A percentile compares a stretch with the other conserved stretches of the same genome.
Evolutionary conservation across 2,113 vertebrate species (phyloP).

Genomic region (Trogon melanurus): DNA sequence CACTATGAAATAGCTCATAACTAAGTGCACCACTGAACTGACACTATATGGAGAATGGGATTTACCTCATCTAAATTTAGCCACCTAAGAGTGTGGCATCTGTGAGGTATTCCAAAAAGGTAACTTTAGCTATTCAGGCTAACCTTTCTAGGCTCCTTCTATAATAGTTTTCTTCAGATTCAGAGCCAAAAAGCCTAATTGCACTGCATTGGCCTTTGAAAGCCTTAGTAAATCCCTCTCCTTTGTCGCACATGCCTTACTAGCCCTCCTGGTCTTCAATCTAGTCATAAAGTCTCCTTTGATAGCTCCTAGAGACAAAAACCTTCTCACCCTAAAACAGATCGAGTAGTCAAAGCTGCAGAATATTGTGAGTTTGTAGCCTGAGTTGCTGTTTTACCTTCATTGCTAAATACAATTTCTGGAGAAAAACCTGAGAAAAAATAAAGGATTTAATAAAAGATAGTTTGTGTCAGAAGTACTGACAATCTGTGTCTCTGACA

Average conservation of each 20-base stretch:
- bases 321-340: neutral
- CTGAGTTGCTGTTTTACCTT: neutral
- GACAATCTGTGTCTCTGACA: neutral
- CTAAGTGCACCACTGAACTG: neutral
- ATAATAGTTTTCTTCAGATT: neutral
- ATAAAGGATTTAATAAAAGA: neutral
- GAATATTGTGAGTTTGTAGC: neutral
- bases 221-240: neutral
- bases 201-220: neutral
- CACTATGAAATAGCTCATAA: neutral
- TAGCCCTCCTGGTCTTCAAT: neutral
- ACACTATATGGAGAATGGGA: neutral
- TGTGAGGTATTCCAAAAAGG: neutral
- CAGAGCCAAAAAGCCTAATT: neutral
- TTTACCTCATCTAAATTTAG: constrained; percentile 2
- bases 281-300: neutral
- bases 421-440: neutral
- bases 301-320: neutral
- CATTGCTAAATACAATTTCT: neutral
- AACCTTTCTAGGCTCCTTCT: neutral
- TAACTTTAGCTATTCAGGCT: neutral
- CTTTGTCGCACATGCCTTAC: neutral
- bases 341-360: neutral
- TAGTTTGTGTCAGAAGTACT: neutral
- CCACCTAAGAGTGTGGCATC: neutral